A percentile compares a stretch with the other conserved stretches of the same genome.
These are phyloP conservation scores for Agrochola lychnidis DNA, from an alignment of 2,888 invertebrate species.

Conservation along the genomic window DNA sequence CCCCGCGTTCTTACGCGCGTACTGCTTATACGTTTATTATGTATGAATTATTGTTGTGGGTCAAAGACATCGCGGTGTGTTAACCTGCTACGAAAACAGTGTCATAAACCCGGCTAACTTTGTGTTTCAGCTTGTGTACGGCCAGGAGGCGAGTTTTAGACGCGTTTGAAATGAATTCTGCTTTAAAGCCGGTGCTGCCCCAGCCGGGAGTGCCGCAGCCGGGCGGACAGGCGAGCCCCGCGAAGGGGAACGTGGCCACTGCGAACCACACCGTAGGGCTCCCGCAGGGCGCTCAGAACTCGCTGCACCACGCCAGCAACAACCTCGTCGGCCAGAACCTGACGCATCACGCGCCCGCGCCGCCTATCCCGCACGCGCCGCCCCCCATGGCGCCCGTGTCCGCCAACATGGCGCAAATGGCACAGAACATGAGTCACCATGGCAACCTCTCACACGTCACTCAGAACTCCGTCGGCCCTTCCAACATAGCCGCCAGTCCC, in stretches of 20 bases:
- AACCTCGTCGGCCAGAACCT: slow-evolving; percentile 85
- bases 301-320: slow-evolving; percentile 79
- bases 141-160: slow-evolving; percentile 68
- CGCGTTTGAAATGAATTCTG: slow-evolving; percentile 91
- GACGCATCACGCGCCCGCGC: slow-evolving; percentile 80
- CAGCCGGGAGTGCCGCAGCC: slow-evolving; percentile 87
- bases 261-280: slow-evolving; percentile 85
- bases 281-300: slow-evolving; percentile 86
- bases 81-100: slow-evolving; percentile 80
- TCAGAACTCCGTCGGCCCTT: slow-evolving; percentile 82
- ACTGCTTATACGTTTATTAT: slow-evolving; percentile 82
- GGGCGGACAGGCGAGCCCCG: slow-evolving; percentile 86
- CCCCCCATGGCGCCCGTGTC: slow-evolving; percentile 89
- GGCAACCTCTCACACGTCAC: slow-evolving; percentile 87
- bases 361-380: slow-evolving; percentile 81
- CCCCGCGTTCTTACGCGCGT: slow-evolving; percentile 86
- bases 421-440: slow-evolving; percentile 89
- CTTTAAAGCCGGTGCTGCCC: slow-evolving; percentile 91
- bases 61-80: slow-evolving; percentile 86
- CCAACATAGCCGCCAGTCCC: slow-evolving; percentile 80
- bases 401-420: slow-evolving; percentile 89
- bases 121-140: slow-evolving; percentile 84
- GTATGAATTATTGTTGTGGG: slow-evolving; percentile 89
- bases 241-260: slow-evolving; percentile 86
- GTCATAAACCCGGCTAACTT: slow-evolving; percentile 78